Percentiles rank a stretch among this genome's conserved stretches.
Evolutionary conservation across 2,797 vertebrate genomes (phyloP).

Genomic region (Hippocampus kuda): DNA sequence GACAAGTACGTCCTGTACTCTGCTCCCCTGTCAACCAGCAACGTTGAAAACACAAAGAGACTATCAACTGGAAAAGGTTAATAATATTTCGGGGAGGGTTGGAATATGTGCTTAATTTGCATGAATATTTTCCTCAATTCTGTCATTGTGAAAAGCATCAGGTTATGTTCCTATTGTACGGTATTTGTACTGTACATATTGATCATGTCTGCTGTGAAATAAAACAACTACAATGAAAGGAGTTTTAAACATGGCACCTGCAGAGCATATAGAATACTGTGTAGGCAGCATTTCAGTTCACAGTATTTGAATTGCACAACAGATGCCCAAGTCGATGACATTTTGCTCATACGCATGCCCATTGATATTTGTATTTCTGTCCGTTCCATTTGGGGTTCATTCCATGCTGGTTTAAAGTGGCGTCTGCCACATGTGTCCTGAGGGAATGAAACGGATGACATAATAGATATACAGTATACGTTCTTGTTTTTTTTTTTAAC

Average conservation of each 20-base stretch:
- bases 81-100: too few species aligned
- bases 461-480: background rate
- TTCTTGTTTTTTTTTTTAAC: background rate
- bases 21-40: constrained; percentile 7
- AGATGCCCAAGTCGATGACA: too few species aligned
- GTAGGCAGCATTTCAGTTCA: background rate
- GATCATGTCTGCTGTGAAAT: background rate
- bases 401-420: background rate
- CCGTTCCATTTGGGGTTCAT: background rate
- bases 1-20: constrained; percentile 3
- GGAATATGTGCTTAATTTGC: too few species aligned
- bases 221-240: too few species aligned
- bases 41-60: constrained; percentile 13
- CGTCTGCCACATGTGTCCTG: background rate
- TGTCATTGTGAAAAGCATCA: background rate
- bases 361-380: background rate
- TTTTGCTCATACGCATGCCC: background rate
- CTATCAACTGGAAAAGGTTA: background rate
- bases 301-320: background rate
- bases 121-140: background rate
- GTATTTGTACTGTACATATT: background rate
- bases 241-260: background rate
- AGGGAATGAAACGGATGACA: background rate
- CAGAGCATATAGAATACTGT: background rate
- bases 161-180: background rate